These are phyloP conservation scores for Mesoclemmys tuberculata DNA, from an alignment of 2,113 vertebrate species.

Conservation along the genomic window DNA sequence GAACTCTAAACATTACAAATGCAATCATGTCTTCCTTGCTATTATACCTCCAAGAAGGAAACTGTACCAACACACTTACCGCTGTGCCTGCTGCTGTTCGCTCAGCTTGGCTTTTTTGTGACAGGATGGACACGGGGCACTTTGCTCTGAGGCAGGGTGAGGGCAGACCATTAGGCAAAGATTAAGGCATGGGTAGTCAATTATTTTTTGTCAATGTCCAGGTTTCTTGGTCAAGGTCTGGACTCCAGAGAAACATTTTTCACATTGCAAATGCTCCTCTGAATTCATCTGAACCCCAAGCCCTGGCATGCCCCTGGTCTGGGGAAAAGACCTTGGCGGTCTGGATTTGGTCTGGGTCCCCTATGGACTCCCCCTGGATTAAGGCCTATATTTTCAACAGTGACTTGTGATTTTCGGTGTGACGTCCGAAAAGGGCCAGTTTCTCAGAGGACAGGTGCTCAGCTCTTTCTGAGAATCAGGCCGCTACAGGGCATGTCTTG, in stretches of 20 bases:
- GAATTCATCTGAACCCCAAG: too few species aligned
- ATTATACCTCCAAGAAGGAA: rapidly evolving
- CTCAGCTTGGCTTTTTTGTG: background rate
- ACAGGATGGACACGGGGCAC: rapidly evolving
- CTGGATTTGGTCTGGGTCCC: too few species aligned
- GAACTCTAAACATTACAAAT: rapidly evolving
- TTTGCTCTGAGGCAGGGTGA: background rate
- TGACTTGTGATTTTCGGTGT: background rate
- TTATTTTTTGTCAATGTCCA: too few species aligned
- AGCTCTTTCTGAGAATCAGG: background rate
- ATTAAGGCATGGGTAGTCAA: background rate
- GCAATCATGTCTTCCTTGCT: rapidly evolving
- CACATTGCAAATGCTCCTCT: too few species aligned
- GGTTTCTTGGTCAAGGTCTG: too few species aligned
- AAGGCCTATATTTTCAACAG: background rate
- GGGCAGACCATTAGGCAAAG: background rate
- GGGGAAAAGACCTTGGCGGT: too few species aligned
- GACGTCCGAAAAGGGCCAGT: background rate
- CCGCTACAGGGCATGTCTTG: background rate
- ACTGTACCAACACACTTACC: rapidly evolving
- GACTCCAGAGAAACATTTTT: too few species aligned
- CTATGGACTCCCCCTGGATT: too few species aligned
- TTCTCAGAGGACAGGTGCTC: background rate
- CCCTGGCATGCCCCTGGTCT: too few species aligned
- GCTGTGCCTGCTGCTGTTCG: rapidly evolving